Percentiles rank a stretch among this genome's conserved stretches.
Conservation (phyloP, 1,140 invertebrate species). For the Phymorhynchus buccinoides region DNA sequence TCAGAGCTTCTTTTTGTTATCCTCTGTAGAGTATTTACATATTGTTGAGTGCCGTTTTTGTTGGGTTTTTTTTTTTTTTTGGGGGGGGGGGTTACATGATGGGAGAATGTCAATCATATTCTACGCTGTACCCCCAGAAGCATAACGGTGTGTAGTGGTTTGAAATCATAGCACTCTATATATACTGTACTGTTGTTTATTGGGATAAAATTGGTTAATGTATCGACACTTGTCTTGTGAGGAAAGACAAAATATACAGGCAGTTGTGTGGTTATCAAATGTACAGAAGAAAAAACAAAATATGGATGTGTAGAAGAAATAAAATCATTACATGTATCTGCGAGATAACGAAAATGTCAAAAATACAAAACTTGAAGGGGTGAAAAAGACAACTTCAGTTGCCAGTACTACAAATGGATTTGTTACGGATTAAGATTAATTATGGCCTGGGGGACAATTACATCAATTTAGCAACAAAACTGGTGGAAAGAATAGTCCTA, state of each 20-base stretch:
- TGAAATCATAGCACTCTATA: not conserved
- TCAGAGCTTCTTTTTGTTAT: not conserved
- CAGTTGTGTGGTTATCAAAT: not conserved
- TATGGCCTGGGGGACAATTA: too few species aligned
- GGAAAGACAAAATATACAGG: not conserved
- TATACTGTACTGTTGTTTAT: not conserved
- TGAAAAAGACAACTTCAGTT: too few species aligned
- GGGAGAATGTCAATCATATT: not conserved
- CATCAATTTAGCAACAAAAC: too few species aligned
- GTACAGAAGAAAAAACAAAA: not conserved
- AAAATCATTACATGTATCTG: too few species aligned
- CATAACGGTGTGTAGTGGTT: not conserved
- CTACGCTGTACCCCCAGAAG: not conserved
- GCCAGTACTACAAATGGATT: too few species aligned
- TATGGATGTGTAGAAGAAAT: not conserved
- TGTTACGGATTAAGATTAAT: too few species aligned
- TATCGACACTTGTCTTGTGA: not conserved
- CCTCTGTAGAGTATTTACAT: not conserved
- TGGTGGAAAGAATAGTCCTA: too few species aligned
- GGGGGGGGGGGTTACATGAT: too few species aligned
- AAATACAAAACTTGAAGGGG: too few species aligned
- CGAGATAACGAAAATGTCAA: too few species aligned
- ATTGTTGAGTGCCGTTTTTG: too few species aligned
- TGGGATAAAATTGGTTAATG: not conserved
- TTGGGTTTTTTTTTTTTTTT: too few species aligned